These are phyloP conservation scores for Leptodactylus fallax DNA, from an alignment of 2,797 vertebrate genomes.

Conservation along the genomic window DNA sequence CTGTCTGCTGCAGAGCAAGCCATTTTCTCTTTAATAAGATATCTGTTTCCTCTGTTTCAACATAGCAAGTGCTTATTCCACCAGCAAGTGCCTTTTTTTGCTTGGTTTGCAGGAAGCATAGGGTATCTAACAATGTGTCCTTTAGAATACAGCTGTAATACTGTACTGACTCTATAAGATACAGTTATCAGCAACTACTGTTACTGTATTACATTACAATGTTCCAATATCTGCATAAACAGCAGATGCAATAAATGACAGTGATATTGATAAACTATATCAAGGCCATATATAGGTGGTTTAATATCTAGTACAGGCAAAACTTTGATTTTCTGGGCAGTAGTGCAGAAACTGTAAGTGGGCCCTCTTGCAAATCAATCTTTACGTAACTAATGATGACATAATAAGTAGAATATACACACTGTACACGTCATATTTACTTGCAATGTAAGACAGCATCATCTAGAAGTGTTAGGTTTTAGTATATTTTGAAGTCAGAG, in stretches of 20 bases:
- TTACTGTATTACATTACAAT: background rate
- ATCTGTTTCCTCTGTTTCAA: conserved; percentile 22
- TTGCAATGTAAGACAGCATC: too few species aligned
- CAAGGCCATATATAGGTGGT: background rate
- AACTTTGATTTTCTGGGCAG: background rate
- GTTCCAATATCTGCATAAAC: too few species aligned
- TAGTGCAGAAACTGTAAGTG: background rate
- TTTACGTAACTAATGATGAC: background rate
- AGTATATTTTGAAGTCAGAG: too few species aligned
- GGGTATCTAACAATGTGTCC: background rate
- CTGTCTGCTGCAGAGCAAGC: conserved; percentile 72
- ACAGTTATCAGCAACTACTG: background rate
- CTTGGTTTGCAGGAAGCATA: conserved; percentile 15
- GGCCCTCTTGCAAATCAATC: background rate
- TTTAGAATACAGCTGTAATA: background rate
- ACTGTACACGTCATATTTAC: too few species aligned
- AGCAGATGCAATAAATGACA: background rate
- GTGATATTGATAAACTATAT: background rate
- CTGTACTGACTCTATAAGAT: background rate
- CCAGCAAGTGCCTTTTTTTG: background rate
- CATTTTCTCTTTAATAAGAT: conserved; percentile 49
- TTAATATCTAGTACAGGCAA: background rate
- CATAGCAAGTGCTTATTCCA: conserved; percentile 20
- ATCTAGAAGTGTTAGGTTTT: too few species aligned
- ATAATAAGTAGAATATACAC: too few species aligned